Conservation (phyloP, 2,888 invertebrate genomes). For the Acleris sparsana region DNA sequence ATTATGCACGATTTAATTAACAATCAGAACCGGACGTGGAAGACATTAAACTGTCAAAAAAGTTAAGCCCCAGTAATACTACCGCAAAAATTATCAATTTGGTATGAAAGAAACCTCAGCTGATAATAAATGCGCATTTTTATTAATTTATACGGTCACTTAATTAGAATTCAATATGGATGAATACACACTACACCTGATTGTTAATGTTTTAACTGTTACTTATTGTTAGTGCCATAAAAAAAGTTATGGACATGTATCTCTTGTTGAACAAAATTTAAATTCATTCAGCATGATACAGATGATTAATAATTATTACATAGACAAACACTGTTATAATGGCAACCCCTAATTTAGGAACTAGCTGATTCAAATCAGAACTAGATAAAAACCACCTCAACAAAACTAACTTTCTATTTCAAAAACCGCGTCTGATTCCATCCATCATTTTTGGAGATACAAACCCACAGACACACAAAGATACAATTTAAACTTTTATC, state of each 20-base stretch:
- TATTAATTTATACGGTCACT: constrained; percentile 26
- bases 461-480: too few relatives aligned
- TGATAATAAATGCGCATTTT: constrained; percentile 28
- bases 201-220: constrained; percentile 13
- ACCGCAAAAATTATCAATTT: neutral
- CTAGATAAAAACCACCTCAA: too few relatives aligned
- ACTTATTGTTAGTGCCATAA: neutral
- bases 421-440: too few relatives aligned
- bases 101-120: constrained; percentile 3
- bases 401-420: too few relatives aligned
- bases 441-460: too few relatives aligned
- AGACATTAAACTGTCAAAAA: neutral
- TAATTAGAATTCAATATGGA: constrained; percentile 26
- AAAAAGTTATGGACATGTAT: neutral
- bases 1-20: neutral
- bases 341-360: too few relatives aligned
- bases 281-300: too few relatives aligned
- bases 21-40: neutral
- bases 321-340: too few relatives aligned
- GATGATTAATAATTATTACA: too few relatives aligned
- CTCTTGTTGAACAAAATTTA: neutral
- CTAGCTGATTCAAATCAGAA: too few relatives aligned
- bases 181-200: constrained; percentile 9
- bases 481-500: too few relatives aligned
- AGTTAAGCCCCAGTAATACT: neutral